Base-by-base conservation (phyloP, 2,113 vertebrate species). In the Cricetomys ansorgei region DNA sequence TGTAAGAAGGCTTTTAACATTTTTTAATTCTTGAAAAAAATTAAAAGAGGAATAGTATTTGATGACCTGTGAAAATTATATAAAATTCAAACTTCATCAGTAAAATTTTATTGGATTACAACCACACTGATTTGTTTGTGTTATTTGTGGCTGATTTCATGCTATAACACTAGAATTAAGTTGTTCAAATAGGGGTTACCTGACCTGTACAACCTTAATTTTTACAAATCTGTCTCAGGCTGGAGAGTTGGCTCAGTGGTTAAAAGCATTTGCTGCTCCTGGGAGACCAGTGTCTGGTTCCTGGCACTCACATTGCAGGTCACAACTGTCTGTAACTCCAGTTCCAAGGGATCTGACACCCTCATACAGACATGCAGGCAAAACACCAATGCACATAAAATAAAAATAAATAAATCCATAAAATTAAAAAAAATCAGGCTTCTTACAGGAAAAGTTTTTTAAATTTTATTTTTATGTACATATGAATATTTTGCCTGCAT, bases 101-200 rank as follows among this genome's bases (percentile, higher is more conserved):
- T 85, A 77, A 57, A 70, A 43, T 79, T 84, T 89, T 70, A 43
- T 92, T 86, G 72, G 55, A 92, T 48, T 2, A 89, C 40, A 92
- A 11, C 64, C 15, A 77, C 21, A 3, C 34, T 80, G 25, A 29
- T 80, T 84, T 77, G 1, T 94, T 94, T 84, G 57, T 90, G n/a
- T 76, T 83, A 29, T 53, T 91, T 88, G 45, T 88, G n/a, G 37
- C 83, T 96, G 15, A 65, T 88, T 88, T 83, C 19, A 57, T 77
- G 23, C 53, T 70, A 57, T 31, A 93, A 64, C 57, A 53, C 4
- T 53, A 93, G 72, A 94, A 48, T 89, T 77, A 29, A 45, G 7
- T 88, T 50, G 37, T 87, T 75, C 17, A 10, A 59, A 19, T 50
- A 70, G 59, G 81, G 73, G 76, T 76, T 2, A 19, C 73, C 73